A percentile compares a stretch with the other conserved stretches of the same genome.
phyloP scores from a whole-genome alignment of 2,888 invertebrate genomes.

The Archaeoteleia sp. region DNA sequence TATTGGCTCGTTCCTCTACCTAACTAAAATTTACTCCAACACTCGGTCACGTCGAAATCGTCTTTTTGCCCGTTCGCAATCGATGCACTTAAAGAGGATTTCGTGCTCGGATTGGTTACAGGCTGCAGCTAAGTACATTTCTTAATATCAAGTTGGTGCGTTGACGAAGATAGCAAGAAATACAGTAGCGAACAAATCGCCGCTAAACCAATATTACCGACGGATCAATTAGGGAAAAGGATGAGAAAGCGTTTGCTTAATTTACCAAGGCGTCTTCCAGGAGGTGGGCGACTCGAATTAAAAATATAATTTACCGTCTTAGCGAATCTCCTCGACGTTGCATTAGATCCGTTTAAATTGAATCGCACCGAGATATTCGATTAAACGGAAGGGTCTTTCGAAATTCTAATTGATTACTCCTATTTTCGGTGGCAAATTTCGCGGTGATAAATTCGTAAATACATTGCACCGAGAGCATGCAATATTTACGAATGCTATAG shows the following conservation, averaged over 20 bases:
- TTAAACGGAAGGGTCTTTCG: slow-evolving; percentile 52
- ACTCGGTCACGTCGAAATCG: slow-evolving; percentile 17
- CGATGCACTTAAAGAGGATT: slow-evolving; percentile 49
- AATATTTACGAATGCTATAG: slow-evolving; percentile 17
- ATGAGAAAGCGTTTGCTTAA: slow-evolving; percentile 49
- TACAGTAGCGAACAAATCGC: slow-evolving; percentile 29
- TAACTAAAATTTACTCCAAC: slow-evolving; percentile 69
- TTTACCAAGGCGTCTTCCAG: slow-evolving; percentile 47
- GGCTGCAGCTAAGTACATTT: no score
- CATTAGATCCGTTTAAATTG: slow-evolving; percentile 50
- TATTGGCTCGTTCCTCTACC: slow-evolving; percentile 60
- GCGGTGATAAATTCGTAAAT: slow-evolving; percentile 52
- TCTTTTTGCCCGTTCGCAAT: slow-evolving; percentile 24
- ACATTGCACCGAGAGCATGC: slow-evolving; percentile 37
- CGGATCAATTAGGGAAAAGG: slow-evolving; percentile 48
- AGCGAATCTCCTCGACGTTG: slow-evolving; percentile 43
- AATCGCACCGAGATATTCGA: slow-evolving; percentile 50
- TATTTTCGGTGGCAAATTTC: slow-evolving; percentile 50
- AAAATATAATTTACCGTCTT: slow-evolving; percentile 54
- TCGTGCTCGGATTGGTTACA: not conserved
- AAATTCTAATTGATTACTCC: slow-evolving; percentile 52
- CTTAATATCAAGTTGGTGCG: slow-evolving; percentile 23
- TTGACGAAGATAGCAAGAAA: no score
- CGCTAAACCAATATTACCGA: slow-evolving; percentile 51
- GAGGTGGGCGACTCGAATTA: slow-evolving; percentile 46